Evolutionary conservation across 2,888 invertebrate genomes (phyloP).

Genomic region (Cantharis nigra): DNA sequence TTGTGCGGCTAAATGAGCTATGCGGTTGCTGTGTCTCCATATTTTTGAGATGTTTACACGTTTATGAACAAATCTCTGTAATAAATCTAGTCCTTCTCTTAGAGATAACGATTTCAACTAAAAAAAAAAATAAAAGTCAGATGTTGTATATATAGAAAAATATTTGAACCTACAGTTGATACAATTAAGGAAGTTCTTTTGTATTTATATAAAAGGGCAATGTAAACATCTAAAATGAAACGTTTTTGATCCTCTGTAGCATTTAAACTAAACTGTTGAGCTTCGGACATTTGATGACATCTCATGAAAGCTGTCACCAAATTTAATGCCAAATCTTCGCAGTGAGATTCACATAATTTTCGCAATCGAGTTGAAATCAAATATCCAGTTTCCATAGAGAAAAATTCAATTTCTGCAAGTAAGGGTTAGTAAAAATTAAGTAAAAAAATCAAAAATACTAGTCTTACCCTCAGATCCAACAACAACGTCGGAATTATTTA

Average conservation of each 20-base stretch:
- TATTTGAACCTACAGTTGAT: slow-evolving; percentile 23
- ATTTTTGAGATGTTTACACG: slow-evolving; percentile 59
- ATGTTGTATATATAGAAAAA: slow-evolving; percentile 12
- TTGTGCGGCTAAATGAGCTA: slow-evolving; percentile 62
- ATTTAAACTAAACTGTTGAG: slow-evolving; percentile 48
- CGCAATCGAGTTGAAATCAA: slow-evolving; percentile 63
- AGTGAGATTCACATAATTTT: slow-evolving; percentile 64
- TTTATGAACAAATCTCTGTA: slow-evolving; percentile 57
- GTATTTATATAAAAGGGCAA: slow-evolving; percentile 59
- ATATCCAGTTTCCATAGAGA: slow-evolving; percentile 62
- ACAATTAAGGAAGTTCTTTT: slow-evolving; percentile 28
- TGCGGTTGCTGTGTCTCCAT: slow-evolving; percentile 61
- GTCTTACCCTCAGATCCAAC: slow-evolving; percentile 49
- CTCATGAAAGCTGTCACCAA: slow-evolving; percentile 59
- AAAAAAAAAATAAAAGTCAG: slow-evolving; percentile 33
- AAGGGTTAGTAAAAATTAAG: neutral
- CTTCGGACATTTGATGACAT: slow-evolving; percentile 49
- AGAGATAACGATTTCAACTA: slow-evolving; percentile 62
- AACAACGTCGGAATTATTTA: slow-evolving; percentile 46
- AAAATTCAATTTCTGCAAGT: slow-evolving; percentile 59
- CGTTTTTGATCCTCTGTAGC: slow-evolving; percentile 59
- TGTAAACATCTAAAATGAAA: slow-evolving; percentile 64
- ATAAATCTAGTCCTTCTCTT: slow-evolving; percentile 60
- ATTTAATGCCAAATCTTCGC: slow-evolving; percentile 65
- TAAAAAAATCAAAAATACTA: neutral